Evolutionary conservation across 2,797 vertebrate genomes (phyloP), one percentile per base, ranked within the genome.

Genomic region (Anabacerthia variegaticeps): DNA sequence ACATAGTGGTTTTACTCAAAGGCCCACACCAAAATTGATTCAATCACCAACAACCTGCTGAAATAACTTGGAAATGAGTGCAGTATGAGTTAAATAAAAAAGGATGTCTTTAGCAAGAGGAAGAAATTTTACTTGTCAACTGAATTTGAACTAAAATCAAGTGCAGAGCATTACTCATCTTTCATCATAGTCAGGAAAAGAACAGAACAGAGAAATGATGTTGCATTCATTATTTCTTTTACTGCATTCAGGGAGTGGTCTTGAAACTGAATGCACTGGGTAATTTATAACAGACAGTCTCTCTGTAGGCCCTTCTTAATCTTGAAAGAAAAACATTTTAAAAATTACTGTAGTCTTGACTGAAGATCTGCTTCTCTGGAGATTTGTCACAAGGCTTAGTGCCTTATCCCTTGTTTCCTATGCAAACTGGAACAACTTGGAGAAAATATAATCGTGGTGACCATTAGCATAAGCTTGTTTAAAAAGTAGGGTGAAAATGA

Each of bases 171-270:
- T 90, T 96, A 82, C 27, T 90, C 67, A 66, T 94, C 67, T 87
- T 96, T 85, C 56, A 56, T 86, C 67, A 34, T 27, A 78, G 81
- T 61, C 37, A 77, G 63, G 66, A 84, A 78, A 73, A 79, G 74
- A 89, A 61, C 32, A 51, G 79, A 83, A 76, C 41, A 76, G 26
- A 88, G 73, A 93, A 85, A 52, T 94, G 7, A 52, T 92, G 58
- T 81, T 81, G 32, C 78, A 71, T 94, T 93, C 39, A 34, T 76
- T 88, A 59, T 82, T 95, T 86, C 28, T 92, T 88, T 56, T 90
- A 46, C 55, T 73, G 58, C 7, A 1, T 93, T 92, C n/a, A 81
- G 44, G 72, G 89, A 89, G 27, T 67, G 65, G 68, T 76, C 48
- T 89, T 85, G 74, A 88, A 96, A 76, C 49, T n/a, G 61, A 56